A percentile compares a stretch with the other conserved stretches of the same genome.
Evolutionary conservation across 2,888 invertebrate genomes (phyloP).

Genomic region (Synergus umbraculus): DNA sequence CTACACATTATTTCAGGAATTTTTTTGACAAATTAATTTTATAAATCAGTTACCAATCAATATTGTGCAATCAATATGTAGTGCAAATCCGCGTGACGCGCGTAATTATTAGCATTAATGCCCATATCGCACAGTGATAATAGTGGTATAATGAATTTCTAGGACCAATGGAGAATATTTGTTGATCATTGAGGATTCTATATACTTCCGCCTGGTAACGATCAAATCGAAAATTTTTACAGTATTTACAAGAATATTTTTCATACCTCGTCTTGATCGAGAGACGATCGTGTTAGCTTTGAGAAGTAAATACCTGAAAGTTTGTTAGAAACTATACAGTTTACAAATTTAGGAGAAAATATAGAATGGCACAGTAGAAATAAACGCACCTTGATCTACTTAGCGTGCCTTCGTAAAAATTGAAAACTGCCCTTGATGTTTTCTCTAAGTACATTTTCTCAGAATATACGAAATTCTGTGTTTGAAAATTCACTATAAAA

Average conservation of each 20-base stretch:
- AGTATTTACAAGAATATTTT: slow-evolving; percentile 69
- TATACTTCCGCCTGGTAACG: slow-evolving; percentile 59
- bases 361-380: slow-evolving; percentile 16
- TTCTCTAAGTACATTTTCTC: slow-evolving; percentile 13
- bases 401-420: slow-evolving; percentile 60
- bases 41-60: slow-evolving; percentile 35
- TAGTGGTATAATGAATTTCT: slow-evolving; percentile 53
- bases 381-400: slow-evolving; percentile 35
- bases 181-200: slow-evolving; percentile 44
- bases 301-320: slow-evolving; percentile 27
- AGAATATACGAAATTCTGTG: slow-evolving; percentile 27
- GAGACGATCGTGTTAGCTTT: neutral
- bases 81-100: slow-evolving; percentile 30
- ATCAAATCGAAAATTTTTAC: slow-evolving; percentile 60
- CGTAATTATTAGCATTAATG: slow-evolving; percentile 30
- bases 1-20: neutral
- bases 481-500: neutral
- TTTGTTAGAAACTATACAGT: slow-evolving; percentile 33
- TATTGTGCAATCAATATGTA: slow-evolving; percentile 39
- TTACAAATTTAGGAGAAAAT: slow-evolving; percentile 4
- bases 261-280: slow-evolving; percentile 61
- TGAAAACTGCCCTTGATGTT: slow-evolving; percentile 56
- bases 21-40: neutral
- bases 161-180: slow-evolving; percentile 57
- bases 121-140: slow-evolving; percentile 44